Base-by-base conservation (phyloP, 2,888 invertebrate species). In the Melolontha melolontha region DNA sequence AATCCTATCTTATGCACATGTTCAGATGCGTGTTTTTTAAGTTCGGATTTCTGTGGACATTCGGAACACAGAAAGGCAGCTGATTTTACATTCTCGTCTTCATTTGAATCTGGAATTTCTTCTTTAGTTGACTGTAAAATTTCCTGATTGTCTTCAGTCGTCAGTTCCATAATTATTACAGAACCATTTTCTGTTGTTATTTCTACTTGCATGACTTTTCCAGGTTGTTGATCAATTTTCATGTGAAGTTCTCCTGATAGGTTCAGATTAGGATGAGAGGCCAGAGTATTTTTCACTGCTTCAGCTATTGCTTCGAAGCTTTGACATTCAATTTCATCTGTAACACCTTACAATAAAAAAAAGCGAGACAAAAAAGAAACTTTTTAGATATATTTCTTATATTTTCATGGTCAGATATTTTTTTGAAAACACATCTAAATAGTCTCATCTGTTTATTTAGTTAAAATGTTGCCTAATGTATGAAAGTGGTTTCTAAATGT, bases 11-110 rank as follows among this genome's bases (percentile, higher is more conserved):
- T 88, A 47, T 87, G 87, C 69, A 86, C 86, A 74, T 90, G 90
- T 0, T 88, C 87, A 0, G 87, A 87, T 16, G 86, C 85, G 75
- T 90, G 90, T 16, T 89, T 86, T n/a, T 86, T 80, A 1, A 90
- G 76, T 75, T 89, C 87, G 51, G 86, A 90, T 0, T 88, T 86
- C 76, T 87, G 88, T 0, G 90, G 88, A 75, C 90, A 90, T 64
- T 87, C 84, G 1, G 86, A 85, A 71, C 90, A 90, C 73, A 87
- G 85, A 75, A 89, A 90, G 10, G 88, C 85, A 69, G 80, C 81
- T 59, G 81, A 68, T 73, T 84, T 83, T 0, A 81, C 83, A 4
- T 83, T 81, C 64, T 82, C 81, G 66, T 81, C 29, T 4, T 34
- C 34, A 34, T 6, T 82, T 5, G 76, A 69, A 51, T 67, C 62